Percentiles rank a stretch among this genome's conserved stretches.
These are phyloP conservation scores for Pogona vitticeps DNA, from an alignment of 2,113 vertebrate genomes.

Conservation along the genomic window DNA sequence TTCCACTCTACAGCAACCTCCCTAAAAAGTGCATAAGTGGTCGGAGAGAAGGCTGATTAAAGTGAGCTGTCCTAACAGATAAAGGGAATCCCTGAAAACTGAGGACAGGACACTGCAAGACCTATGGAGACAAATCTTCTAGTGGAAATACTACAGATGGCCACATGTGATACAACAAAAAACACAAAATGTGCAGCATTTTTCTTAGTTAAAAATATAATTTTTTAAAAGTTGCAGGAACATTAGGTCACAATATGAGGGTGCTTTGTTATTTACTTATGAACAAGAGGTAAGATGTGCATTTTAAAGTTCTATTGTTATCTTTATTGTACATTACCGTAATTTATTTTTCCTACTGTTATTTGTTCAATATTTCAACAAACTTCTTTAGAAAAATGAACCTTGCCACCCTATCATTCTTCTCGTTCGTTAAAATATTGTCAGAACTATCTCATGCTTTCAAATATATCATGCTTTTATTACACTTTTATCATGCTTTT, in stretches of 20 bases:
- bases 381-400: background rate
- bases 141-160: background rate
- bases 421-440: background rate
- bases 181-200: background rate
- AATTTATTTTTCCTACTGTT: background rate
- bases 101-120: background rate
- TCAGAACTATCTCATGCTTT: background rate
- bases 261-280: background rate
- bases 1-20: too few species aligned
- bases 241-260: background rate
- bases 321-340: background rate
- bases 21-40: too few species aligned
- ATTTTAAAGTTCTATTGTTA: too few species aligned
- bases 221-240: background rate
- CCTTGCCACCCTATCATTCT: background rate
- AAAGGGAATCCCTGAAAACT: too few species aligned
- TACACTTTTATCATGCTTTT: too few species aligned
- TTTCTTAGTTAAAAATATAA: background rate
- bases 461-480: background rate
- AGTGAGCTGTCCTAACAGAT: too few species aligned
- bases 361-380: background rate
- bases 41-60: too few species aligned
- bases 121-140: background rate
- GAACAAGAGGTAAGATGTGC: background rate
- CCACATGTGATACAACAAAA: background rate